Evolutionary conservation across 2,888 invertebrate species (phyloP).

Genomic region (Norana najaformis): DNA sequence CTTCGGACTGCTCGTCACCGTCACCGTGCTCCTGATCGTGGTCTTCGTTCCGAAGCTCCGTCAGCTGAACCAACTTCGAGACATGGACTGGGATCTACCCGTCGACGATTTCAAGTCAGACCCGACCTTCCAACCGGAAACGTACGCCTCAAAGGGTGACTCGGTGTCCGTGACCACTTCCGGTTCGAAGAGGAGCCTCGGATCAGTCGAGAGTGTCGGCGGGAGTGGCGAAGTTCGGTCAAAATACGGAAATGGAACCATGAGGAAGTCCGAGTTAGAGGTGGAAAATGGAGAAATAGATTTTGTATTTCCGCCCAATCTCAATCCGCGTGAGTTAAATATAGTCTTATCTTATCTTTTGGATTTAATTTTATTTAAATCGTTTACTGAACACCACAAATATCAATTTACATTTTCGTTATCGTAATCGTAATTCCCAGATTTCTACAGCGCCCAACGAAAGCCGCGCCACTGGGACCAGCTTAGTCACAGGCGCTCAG

Average conservation of each 20-base stretch:
- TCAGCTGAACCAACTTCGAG: slow-evolving; percentile 87
- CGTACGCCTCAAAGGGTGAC: neutral
- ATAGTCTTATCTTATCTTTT: neutral
- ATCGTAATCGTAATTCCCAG: too few species aligned
- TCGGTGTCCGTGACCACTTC: neutral
- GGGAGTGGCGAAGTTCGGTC: neutral
- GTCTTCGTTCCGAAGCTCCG: slow-evolving; percentile 88
- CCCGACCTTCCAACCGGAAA: neutral
- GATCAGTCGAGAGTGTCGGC: neutral
- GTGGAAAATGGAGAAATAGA: neutral
- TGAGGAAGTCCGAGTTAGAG: neutral
- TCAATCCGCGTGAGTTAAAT: neutral
- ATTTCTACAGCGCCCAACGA: too few species aligned
- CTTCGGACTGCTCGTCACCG: slow-evolving; percentile 82
- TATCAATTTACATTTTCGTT: too few species aligned
- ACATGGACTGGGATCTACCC: neutral
- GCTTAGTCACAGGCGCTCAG: too few species aligned
- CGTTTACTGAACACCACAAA: neutral
- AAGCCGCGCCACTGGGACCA: too few species aligned
- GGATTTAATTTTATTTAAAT: too few species aligned
- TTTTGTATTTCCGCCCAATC: neutral
- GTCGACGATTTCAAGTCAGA: neutral
- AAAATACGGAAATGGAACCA: neutral
- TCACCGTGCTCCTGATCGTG: slow-evolving; percentile 82
- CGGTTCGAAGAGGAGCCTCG: neutral